Evolutionary conservation across 2,888 invertebrate genomes (phyloP).

Genomic region (Ecdyonurus torrentis): DNA sequence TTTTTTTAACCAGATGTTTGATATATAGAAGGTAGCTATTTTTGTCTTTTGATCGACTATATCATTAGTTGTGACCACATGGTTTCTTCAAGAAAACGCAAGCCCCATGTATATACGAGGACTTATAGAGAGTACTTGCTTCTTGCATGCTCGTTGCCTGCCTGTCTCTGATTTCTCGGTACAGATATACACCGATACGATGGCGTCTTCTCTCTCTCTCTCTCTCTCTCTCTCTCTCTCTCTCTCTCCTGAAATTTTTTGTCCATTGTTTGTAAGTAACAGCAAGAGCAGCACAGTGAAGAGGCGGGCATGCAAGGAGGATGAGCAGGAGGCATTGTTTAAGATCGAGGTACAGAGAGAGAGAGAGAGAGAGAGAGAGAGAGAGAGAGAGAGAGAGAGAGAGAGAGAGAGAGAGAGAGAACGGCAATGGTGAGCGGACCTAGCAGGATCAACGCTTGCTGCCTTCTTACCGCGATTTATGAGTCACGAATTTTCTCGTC

Average conservation of each 20-base stretch:
- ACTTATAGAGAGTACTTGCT: background rate
- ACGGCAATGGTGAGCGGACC: too few species aligned
- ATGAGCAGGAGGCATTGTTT: background rate
- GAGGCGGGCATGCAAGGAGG: background rate
- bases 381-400: too few species aligned
- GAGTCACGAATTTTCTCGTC: background rate
- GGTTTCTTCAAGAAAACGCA: background rate
- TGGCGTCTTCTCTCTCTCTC: background rate
- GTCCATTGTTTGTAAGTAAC: background rate
- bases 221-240: constrained; percentile 1
- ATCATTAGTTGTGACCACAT: too few species aligned
- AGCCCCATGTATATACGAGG: background rate
- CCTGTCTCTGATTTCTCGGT: constrained; percentile 1
- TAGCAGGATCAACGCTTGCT: background rate
- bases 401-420: too few species aligned
- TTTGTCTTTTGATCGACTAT: too few species aligned
- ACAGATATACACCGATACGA: background rate
- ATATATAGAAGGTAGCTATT: too few species aligned
- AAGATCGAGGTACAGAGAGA: background rate
- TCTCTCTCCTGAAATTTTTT: background rate
- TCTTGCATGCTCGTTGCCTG: too few species aligned
- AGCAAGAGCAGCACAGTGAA: background rate
- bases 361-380: too few species aligned
- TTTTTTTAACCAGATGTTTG: too few species aligned
- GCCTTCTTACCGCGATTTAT: background rate